phyloP scores from a whole-genome alignment of 2,888 invertebrate genomes.

The Habroteleia sp. region DNA sequence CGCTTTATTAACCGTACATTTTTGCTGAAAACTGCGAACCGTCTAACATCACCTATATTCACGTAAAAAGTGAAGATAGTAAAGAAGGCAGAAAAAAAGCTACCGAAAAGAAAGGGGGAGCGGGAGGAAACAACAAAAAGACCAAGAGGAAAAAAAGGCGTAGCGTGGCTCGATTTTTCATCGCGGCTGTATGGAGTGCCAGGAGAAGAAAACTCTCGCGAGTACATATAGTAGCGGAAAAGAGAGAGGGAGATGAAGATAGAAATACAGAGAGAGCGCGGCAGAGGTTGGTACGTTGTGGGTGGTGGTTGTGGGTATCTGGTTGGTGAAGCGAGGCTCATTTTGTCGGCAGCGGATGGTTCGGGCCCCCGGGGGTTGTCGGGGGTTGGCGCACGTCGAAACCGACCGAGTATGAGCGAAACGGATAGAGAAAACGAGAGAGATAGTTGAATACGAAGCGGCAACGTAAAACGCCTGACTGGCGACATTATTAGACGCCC shows the following conservation, averaged over 20 bases:
- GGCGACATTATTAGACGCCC: slow-evolving; percentile 81
- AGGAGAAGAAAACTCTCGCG: slow-evolving; percentile 27
- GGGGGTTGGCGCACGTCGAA: slow-evolving; percentile 62
- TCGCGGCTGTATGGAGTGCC: slow-evolving; percentile 43
- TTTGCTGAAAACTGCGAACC: slow-evolving; percentile 36
- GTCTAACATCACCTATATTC: slow-evolving; percentile 35
- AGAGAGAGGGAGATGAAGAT: slow-evolving; percentile 6
- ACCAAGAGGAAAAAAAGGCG: slow-evolving; percentile 25
- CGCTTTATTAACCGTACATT: slow-evolving; percentile 46
- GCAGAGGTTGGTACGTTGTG: slow-evolving; percentile 46
- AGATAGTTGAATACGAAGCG: slow-evolving; percentile 62
- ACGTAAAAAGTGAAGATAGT: slow-evolving; percentile 29
- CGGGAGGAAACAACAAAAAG: slow-evolving; percentile 28
- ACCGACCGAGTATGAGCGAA: slow-evolving; percentile 26
- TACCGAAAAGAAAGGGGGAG: slow-evolving; percentile 33
- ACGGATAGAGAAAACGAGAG: slow-evolving; percentile 21
- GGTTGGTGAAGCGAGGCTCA: slow-evolving; percentile 78
- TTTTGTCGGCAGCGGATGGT: slow-evolving; percentile 78
- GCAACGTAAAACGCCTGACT: slow-evolving; percentile 79
- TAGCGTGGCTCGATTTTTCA: slow-evolving; percentile 53
- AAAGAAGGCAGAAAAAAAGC: slow-evolving; percentile 32
- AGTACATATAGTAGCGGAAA: too few relatives aligned
- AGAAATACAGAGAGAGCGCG: neutral
- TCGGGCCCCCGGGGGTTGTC: slow-evolving; percentile 65
- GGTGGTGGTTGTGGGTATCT: slow-evolving; percentile 63